phyloP scores from a whole-genome alignment of 2,797 vertebrate genomes.

The Enteromius fasciolatus region DNA sequence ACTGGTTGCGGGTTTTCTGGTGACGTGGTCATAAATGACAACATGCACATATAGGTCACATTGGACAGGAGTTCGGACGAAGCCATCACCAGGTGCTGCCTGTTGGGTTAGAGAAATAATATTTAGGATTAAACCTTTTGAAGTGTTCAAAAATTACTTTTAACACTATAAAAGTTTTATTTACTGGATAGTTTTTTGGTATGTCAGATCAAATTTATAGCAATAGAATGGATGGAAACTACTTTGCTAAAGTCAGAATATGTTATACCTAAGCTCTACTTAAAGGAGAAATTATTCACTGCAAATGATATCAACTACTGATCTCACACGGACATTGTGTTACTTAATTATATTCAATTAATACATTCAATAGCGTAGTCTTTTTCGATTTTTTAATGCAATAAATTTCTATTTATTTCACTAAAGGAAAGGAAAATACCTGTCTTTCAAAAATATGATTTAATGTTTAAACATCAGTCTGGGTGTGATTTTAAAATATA shows the following conservation, averaged over 20 bases:
- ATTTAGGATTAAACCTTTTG: neutral
- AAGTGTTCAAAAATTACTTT: neutral
- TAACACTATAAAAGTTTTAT: neutral
- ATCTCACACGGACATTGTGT: neutral
- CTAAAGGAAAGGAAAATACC: neutral
- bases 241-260: neutral
- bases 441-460: slow-evolving; percentile 2
- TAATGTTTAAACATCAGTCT: slow-evolving; percentile 34
- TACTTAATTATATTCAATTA: neutral
- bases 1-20: slow-evolving; percentile 65
- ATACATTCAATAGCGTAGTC: neutral
- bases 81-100: slow-evolving; percentile 79
- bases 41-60: slow-evolving; percentile 82
- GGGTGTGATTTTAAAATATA: slow-evolving; percentile 52
- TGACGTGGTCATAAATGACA: slow-evolving; percentile 79
- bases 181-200: neutral
- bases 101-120: slow-evolving; percentile 66
- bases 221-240: neutral
- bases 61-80: slow-evolving; percentile 72
- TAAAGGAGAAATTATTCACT: neutral
- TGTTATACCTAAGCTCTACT: neutral
- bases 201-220: neutral
- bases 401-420: neutral
- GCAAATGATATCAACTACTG: neutral
- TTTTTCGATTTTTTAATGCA: neutral